A percentile compares a stretch with the other conserved stretches of the same genome.
phyloP scores from a whole-genome alignment of 2,888 invertebrate species.

The Brachyopa scutellaris region DNA sequence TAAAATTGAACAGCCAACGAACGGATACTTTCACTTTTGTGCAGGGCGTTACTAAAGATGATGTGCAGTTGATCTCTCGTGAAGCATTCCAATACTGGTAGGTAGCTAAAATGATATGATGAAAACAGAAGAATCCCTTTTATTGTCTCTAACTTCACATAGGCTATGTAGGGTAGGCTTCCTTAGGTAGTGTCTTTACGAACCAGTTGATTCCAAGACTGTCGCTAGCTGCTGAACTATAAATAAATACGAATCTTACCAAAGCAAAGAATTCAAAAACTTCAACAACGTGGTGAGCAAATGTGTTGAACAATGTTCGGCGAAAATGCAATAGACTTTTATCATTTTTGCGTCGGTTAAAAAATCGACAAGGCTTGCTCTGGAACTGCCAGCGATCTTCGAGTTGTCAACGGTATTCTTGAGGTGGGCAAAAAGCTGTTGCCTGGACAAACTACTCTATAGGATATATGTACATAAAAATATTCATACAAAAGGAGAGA shows the following conservation, averaged over 20 bases:
- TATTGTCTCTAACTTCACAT: no score
- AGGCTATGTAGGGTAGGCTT: no score
- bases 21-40: neutral
- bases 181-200: no score
- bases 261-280: conserved; percentile 41
- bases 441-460: no score
- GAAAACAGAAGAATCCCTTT: no score
- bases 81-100: conserved; percentile 46
- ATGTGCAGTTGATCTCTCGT: conserved; percentile 32
- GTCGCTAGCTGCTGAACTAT: no score
- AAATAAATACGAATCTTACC: neutral
- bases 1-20: conserved; percentile 35
- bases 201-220: no score
- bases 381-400: neutral
- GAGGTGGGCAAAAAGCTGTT: conserved; percentile 19
- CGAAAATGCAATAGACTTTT: conserved; percentile 37
- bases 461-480: no score
- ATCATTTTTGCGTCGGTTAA: conserved; percentile 33
- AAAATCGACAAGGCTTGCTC: conserved; percentile 5
- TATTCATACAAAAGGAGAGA: neutral
- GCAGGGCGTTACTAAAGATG: conserved; percentile 32
- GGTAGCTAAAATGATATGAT: conserved; percentile 27
- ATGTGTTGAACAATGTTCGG: neutral
- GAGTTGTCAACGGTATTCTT: conserved; percentile 24
- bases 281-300: conserved; percentile 7